A percentile compares a stretch with the other conserved stretches of the same genome.
These are phyloP conservation scores for Flexamia atlantica DNA, from an alignment of 2,888 invertebrate species.

Conservation along the genomic window DNA sequence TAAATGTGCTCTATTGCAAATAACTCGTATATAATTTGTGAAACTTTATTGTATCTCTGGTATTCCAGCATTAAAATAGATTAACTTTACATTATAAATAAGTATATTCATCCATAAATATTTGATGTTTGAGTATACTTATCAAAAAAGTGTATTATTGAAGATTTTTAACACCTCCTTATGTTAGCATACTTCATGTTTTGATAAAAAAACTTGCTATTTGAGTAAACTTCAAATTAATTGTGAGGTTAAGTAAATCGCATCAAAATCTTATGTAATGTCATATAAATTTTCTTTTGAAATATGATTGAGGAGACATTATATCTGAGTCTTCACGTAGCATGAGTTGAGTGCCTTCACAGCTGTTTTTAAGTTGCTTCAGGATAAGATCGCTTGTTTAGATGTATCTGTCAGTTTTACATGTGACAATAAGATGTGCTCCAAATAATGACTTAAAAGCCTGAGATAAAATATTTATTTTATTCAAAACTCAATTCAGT, in stretches of 20 bases:
- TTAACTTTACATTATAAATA: slow-evolving; percentile 33
- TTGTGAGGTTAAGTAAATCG: not conserved
- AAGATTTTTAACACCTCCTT: not conserved
- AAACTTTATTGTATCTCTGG: not conserved
- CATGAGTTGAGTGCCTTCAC: slow-evolving; percentile 55
- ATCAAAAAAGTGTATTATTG: not conserved
- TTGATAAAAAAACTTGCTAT: not conserved
- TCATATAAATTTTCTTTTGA: slow-evolving; percentile 22
- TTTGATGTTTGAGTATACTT: not conserved
- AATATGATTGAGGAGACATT: not conserved
- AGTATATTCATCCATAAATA: not conserved
- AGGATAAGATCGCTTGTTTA: slow-evolving; percentile 43
- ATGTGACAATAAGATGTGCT: slow-evolving; percentile 3
- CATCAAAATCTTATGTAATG: slow-evolving; percentile 12
- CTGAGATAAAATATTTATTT: not conserved
- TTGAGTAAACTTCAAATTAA: not conserved
- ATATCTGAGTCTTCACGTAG: not conserved
- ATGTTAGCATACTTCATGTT: not conserved
- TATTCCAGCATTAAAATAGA: not conserved
- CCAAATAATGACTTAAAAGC: slow-evolving; percentile 50
- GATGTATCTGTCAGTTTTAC: slow-evolving; percentile 46
- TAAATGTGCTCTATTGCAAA: not conserved
- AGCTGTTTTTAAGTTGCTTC: slow-evolving; percentile 30
- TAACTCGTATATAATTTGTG: not conserved
- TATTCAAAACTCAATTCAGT: too few species aligned